Evolutionary conservation across 2,888 invertebrate genomes (phyloP).

Genomic region (Oeneis ivallda): DNA sequence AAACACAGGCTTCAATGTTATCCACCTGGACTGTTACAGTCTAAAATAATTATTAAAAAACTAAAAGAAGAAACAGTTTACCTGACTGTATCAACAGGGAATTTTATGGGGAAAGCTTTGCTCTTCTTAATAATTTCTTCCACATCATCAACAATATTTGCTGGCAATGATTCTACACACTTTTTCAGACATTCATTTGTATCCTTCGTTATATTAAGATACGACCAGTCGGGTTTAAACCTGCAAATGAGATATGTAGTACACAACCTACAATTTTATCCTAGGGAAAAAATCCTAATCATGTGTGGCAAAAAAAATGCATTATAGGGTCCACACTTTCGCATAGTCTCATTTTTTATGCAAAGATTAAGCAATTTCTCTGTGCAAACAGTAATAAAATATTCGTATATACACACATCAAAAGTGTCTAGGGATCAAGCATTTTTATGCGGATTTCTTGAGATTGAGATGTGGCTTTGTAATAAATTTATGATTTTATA

Average conservation of each 20-base stretch:
- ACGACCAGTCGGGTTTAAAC: conserved; percentile 75
- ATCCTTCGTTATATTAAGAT: conserved; percentile 69
- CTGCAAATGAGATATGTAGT: conserved; percentile 44
- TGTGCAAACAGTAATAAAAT: no score
- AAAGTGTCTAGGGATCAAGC: no score
- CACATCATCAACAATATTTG: conserved; percentile 43
- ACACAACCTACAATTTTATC: no score
- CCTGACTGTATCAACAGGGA: conserved; percentile 55
- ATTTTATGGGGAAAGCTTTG: conserved; percentile 50
- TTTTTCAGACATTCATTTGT: conserved; percentile 66
- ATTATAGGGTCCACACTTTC: no score
- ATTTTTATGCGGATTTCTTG: no score
- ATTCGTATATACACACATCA: no score
- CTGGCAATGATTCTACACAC: conserved; percentile 53
- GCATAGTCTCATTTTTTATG: no score
- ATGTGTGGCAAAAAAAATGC: no score
- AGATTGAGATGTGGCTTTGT: no score
- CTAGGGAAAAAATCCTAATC: no score
- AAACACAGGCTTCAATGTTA: neutral
- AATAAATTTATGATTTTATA: no score
- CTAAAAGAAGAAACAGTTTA: conserved; percentile 20
- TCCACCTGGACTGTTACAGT: neutral
- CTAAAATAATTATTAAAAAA: neutral
- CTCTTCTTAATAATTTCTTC: conserved; percentile 50
- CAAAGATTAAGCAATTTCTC: no score